phyloP scores from a whole-genome alignment of 2,113 vertebrate genomes.

The Rhinoderma darwinii region DNA sequence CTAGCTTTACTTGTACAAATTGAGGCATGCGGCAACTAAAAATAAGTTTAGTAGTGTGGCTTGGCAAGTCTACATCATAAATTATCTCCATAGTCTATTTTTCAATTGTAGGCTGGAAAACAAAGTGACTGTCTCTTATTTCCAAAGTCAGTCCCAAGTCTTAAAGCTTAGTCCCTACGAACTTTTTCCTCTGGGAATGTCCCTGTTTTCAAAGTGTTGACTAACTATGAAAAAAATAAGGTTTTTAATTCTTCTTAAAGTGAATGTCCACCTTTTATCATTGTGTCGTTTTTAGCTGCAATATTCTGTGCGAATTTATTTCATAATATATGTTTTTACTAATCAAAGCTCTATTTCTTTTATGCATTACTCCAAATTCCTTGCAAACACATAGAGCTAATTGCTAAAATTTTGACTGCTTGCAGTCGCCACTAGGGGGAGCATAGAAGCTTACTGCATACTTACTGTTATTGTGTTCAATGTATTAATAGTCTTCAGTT shows the following conservation, averaged over 20 bases:
- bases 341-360: neutral
- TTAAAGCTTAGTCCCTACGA: neutral
- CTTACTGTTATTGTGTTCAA: no score
- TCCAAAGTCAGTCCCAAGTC: neutral
- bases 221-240: neutral
- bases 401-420: no score
- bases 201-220: neutral
- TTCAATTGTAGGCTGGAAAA: slow-evolving; percentile 1
- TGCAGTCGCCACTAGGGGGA: no score
- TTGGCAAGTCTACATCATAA: neutral
- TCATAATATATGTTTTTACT: neutral
- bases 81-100: slow-evolving; percentile 4
- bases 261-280: neutral
- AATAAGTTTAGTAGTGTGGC: neutral
- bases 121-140: neutral
- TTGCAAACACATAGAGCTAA: neutral
- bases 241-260: neutral
- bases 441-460: no score
- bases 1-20: neutral
- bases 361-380: neutral
- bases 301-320: neutral
- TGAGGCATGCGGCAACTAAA: neutral
- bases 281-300: no score
- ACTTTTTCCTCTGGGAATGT: neutral
- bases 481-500: no score